These are phyloP conservation scores for Pipa parva DNA, from an alignment of 2,113 vertebrate genomes.

Conservation along the genomic window DNA sequence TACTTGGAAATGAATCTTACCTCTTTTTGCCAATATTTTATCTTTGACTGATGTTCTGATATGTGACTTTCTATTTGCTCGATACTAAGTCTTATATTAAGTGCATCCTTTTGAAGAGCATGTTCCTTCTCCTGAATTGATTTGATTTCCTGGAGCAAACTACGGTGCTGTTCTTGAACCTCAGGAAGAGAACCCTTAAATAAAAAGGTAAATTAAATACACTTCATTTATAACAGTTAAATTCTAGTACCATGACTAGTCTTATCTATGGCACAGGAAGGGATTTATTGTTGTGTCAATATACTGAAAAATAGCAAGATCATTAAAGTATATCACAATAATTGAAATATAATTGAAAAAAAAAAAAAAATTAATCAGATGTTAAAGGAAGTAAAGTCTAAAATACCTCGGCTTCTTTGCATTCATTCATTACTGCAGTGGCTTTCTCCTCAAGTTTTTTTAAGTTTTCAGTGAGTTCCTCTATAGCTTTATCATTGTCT, in stretches of 20 bases:
- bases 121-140: slow-evolving; percentile 77
- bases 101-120: slow-evolving; percentile 78
- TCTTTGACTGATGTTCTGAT: slow-evolving; percentile 76
- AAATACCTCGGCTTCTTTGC: slow-evolving; percentile 75
- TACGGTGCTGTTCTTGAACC: slow-evolving; percentile 71
- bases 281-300: too few relatives aligned
- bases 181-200: slow-evolving; percentile 76
- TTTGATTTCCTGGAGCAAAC: slow-evolving; percentile 74
- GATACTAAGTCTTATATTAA: slow-evolving; percentile 80
- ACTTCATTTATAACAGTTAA: too few relatives aligned
- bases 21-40: slow-evolving; percentile 94
- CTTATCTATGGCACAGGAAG: too few relatives aligned
- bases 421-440: slow-evolving; percentile 68
- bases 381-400: too few relatives aligned
- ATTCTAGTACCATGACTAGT: too few relatives aligned
- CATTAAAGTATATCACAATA: too few relatives aligned
- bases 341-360: background rate
- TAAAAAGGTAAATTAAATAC: too few relatives aligned
- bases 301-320: too few relatives aligned
- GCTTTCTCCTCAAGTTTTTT: slow-evolving; percentile 82
- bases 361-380: background rate
- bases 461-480: slow-evolving; percentile 68
- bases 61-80: slow-evolving; percentile 81
- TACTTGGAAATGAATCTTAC: slow-evolving; percentile 60
- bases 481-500: slow-evolving; percentile 67